Base-by-base conservation (phyloP, 1,140 invertebrate species). In the Drosophila aff. region DNA sequence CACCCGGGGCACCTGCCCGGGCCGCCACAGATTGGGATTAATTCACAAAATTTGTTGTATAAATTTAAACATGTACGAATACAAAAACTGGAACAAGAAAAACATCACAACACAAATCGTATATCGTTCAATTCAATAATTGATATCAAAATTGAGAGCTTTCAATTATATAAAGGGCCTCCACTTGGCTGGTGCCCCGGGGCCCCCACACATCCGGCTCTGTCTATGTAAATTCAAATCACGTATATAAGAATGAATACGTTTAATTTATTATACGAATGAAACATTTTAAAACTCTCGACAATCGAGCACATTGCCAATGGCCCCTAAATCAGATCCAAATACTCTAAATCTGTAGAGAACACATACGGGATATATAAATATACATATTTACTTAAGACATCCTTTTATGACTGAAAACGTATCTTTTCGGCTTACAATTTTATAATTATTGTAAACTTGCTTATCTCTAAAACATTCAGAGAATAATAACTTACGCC, bases 391-490 rank as follows among this genome's bases (percentile, higher is more conserved):
- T 31, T 43, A 33, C 26, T 65, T 43, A 44, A 44, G 21, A 28
- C 16, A 64, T 57, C 53, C 26, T 21, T 40, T 9, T 60, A 26
- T 61, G 62, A 65, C 62, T 65, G 62, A 61, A 65, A 33, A 58
- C n/a, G 38, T 59, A 65, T 65, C 38, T 58, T 60, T 65, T 60
- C 28, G 62, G 62, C 36, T 40, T 33, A 50, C 16, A 15, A 61
- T 61, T 61, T 49, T 50, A 49, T 33, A 61, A 57, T 40, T 65
- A 43, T 23, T 65, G 18, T 65, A 65, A 60, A 13, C 15, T 16
- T 23, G 10, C 28, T 23, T 59, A 43, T 61, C n/a, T 33, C 9
- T 21, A 46, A 15, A 31, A 21, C 13, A 44, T 31, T 16, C 5
- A 4, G 28, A 44, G 13, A 60, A 46, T 44, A 31, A 60, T 60